A percentile compares a stretch with the other conserved stretches of the same genome.
phyloP scores from a whole-genome alignment of 2,888 invertebrate genomes.

The Sclerodermus sp. region DNA sequence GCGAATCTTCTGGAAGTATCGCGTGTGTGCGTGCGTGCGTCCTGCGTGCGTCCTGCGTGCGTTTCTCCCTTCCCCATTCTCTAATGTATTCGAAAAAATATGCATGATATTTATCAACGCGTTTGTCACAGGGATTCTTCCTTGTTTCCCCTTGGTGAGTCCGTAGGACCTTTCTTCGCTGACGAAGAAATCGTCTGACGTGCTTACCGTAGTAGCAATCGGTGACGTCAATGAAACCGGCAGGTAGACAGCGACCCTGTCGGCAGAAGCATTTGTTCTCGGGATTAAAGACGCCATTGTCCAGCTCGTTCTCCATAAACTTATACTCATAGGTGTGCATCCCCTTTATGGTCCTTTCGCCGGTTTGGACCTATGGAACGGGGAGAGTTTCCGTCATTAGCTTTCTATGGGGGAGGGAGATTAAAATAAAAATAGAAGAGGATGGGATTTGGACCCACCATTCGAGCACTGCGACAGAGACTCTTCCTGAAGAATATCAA shows the following conservation, averaged over 20 bases:
- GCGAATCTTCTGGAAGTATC: too few relatives aligned
- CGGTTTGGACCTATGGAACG: conserved; percentile 64
- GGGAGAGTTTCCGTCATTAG: too few relatives aligned
- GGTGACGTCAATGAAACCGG: conserved; percentile 79
- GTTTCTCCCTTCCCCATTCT: too few relatives aligned
- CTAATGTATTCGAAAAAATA: too few relatives aligned
- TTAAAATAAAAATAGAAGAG: not conserved
- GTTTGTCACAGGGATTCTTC: too few relatives aligned
- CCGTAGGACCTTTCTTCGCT: too few relatives aligned
- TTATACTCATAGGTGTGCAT: conserved; percentile 73
- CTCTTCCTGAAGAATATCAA: conserved; percentile 81
- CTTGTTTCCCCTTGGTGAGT: too few relatives aligned
- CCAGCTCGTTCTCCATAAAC: conserved; percentile 76
- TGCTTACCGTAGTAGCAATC: conserved; percentile 78
- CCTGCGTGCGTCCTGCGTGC: too few relatives aligned
- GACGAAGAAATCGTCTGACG: too few relatives aligned
- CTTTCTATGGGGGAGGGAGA: too few relatives aligned
- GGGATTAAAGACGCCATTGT: conserved; percentile 72
- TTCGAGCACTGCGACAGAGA: conserved; percentile 77
- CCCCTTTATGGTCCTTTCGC: conserved; percentile 66
- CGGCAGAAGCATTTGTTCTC: conserved; percentile 84
- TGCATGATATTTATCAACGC: too few relatives aligned
- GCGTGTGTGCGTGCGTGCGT: too few relatives aligned
- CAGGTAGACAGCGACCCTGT: conserved; percentile 70
- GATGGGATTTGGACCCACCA: conserved; percentile 74